Evolutionary conservation across 2,888 invertebrate species (phyloP), one percentile per base, ranked within the genome.

Genomic region (Ametastegia equiseti): DNA sequence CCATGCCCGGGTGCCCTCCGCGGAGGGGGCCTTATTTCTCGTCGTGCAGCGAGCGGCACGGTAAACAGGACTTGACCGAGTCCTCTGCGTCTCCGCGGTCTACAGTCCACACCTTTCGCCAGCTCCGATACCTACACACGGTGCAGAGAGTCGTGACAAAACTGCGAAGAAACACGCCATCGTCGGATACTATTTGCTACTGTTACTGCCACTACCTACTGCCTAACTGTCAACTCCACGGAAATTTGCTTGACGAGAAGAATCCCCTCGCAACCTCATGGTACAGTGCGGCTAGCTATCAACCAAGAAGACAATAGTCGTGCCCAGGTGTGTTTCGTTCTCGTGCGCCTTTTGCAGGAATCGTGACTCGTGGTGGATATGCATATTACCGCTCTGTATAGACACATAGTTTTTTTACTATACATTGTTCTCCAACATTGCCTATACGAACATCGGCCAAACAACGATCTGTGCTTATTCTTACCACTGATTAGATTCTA

Each of bases 1-100:
- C 30, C 54, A 19, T 50, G 36, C 50, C 54, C 54, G 36, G 54
- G 54, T 54, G 50, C 27, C 54, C 54, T 39, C 50, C 33, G 50
- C 33, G 75, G 75, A 75, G 75, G 75, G 75, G 75, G 50, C 36
- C 50, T 75, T 36, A 50, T 54, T 75, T 45, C 75, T 75, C 75
- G 75, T 36, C 75, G 36, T 50, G 19, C 50, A 54, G 75, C 54
- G 75, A 75, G 75, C 50, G 75, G 75, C 36, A 75, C 75, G 50
- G 54, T 75, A 54, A 75, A 75, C 75, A 75, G 75, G 75, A 75
- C 75, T 75, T 75, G 75, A 75, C 75, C 75, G 36, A 75, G 75
- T 75, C 75, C 75, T 75, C 75, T 54, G 30, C 13, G 75, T 47
- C 47, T 47, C n/a, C 15, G n/a, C 47, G 30, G 71, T 47, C 71